A percentile compares a stretch with the other conserved stretches of the same genome.
Evolutionary conservation across 2,113 vertebrate genomes (phyloP).

Genomic region (Formicarius rufipectus): DNA sequence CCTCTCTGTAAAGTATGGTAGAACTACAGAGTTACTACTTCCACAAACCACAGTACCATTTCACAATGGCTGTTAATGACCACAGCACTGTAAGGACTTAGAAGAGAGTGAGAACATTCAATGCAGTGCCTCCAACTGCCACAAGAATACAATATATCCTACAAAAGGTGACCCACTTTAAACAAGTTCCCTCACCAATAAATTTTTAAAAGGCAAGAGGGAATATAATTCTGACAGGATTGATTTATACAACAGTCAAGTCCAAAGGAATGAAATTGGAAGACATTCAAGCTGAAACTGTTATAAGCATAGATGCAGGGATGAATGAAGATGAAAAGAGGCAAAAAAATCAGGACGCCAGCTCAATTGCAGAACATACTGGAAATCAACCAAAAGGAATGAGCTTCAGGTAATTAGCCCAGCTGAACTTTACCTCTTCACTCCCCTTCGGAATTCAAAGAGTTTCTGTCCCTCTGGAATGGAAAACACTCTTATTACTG

Average conservation of each 20-base stretch:
- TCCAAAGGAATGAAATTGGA: neutral
- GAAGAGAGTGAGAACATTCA: neutral
- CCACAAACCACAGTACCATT: neutral
- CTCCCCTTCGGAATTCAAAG: conserved; percentile 97
- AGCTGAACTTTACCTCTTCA: conserved; percentile 86
- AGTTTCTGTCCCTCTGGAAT: conserved; percentile 99
- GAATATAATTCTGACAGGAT: neutral
- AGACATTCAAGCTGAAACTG: neutral
- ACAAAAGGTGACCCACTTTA: neutral
- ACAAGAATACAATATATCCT: neutral
- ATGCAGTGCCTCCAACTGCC: neutral
- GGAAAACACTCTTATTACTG: conserved; percentile 97
- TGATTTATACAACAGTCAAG: neutral
- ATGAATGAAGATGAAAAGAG: neutral
- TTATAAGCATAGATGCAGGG: neutral
- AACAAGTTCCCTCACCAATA: neutral
- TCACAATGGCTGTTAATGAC: neutral
- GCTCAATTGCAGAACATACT: neutral
- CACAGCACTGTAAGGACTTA: neutral
- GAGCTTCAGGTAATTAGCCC: neutral
- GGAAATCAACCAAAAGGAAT: neutral
- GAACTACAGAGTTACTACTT: neutral
- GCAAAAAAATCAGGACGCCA: neutral
- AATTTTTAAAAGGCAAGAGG: neutral
- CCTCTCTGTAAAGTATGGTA: neutral